Percentiles rank a stretch among this genome's conserved stretches.
Evolutionary conservation across 1,140 invertebrate genomes (phyloP).

Genomic region (Ephestia elutella): DNA sequence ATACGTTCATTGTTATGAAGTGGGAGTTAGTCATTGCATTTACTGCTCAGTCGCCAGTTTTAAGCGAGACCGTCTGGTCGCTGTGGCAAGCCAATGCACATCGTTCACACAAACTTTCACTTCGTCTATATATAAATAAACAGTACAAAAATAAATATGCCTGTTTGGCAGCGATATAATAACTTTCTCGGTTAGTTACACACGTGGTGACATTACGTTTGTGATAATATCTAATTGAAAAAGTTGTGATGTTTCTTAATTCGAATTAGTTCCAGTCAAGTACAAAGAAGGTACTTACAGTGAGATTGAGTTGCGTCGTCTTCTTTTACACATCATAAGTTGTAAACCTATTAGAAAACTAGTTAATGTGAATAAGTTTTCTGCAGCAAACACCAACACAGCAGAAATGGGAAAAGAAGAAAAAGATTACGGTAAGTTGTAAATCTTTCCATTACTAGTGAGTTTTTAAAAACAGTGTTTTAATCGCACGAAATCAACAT

Average conservation of each 20-base stretch:
- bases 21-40: not conserved
- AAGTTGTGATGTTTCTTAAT: conserved; percentile 2
- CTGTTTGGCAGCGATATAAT: conserved; percentile 1
- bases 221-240: conserved; percentile 5
- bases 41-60: not conserved
- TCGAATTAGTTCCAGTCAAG: conserved; percentile 2
- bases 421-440: conserved; percentile 53
- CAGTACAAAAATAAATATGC: conserved; percentile 7
- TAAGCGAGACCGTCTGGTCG: not conserved
- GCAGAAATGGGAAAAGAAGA: conserved; percentile 17
- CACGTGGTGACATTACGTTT: conserved; percentile 1
- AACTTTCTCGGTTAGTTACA: not conserved
- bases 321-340: not conserved
- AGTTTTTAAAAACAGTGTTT: no score
- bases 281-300: not conserved
- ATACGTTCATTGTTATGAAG: not conserved
- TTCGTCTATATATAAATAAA: conserved; percentile 16
- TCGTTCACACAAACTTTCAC: conserved; percentile 15
- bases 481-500: no score
- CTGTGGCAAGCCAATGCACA: not conserved
- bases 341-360: not conserved
- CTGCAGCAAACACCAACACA: no score
- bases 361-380: not conserved
- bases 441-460: not conserved
- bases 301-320: not conserved